Evolutionary conservation across 1,140 invertebrate species (phyloP).

Genomic region (Globodera rostochiensis): DNA sequence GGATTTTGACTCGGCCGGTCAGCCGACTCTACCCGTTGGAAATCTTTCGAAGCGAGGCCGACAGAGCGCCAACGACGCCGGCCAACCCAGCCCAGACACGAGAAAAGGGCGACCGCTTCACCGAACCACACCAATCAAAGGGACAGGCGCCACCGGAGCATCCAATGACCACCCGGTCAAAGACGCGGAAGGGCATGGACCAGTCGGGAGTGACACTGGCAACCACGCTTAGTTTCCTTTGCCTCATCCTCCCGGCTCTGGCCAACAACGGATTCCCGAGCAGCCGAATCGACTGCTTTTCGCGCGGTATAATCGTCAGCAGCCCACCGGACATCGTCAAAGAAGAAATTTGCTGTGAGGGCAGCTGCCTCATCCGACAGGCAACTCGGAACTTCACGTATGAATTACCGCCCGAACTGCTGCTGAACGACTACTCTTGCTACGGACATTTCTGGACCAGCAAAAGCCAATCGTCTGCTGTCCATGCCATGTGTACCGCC

Average conservation of each 20-base stretch:
- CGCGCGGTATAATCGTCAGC: background rate
- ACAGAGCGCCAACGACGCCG: too few relatives aligned
- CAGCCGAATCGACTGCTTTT: background rate
- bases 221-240: background rate
- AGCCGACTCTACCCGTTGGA: constrained; percentile 23
- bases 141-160: background rate
- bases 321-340: background rate
- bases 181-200: background rate
- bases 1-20: constrained; percentile 16
- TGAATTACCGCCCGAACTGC: background rate
- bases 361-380: background rate
- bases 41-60: background rate
- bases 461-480: background rate
- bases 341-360: constrained; percentile 5
- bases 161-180: constrained; percentile 6
- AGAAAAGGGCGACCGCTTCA: background rate
- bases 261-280: background rate
- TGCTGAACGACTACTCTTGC: background rate
- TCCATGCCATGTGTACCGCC: background rate
- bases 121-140: background rate
- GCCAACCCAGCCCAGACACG: too few relatives aligned
- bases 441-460: background rate
- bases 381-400: background rate
- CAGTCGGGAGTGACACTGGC: background rate
- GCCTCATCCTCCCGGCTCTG: background rate